phyloP scores from a whole-genome alignment of 2,113 vertebrate species.

The Bostrychus sinensis region DNA sequence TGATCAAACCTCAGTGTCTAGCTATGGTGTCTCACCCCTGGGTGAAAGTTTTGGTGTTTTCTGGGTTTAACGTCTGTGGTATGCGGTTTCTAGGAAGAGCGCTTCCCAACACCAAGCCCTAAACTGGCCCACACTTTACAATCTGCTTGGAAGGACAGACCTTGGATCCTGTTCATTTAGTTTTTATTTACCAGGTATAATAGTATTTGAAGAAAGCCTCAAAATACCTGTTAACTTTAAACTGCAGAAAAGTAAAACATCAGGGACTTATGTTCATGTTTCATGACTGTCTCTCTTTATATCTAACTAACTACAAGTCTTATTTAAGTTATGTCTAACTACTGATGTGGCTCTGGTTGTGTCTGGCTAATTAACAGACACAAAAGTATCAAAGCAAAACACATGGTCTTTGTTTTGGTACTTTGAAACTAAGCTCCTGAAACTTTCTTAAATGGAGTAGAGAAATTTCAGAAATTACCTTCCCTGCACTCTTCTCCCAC shows the following conservation, averaged over 20 bases:
- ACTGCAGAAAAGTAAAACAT: too few species aligned
- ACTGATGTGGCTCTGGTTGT: slow-evolving; percentile 50
- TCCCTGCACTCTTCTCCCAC: slow-evolving; percentile 88
- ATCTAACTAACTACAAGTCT: too few species aligned
- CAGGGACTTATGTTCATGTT: too few species aligned
- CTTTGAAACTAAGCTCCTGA: slow-evolving; percentile 2
- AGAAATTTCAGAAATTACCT: slow-evolving; percentile 72
- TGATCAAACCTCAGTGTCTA: slow-evolving; percentile 28
- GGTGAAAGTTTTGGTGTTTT: slow-evolving; percentile 41
- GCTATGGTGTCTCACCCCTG: slow-evolving; percentile 41
- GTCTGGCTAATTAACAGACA: slow-evolving; percentile 41
- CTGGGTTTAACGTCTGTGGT: slow-evolving; percentile 56
- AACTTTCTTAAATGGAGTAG: not conserved
- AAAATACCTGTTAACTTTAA: slow-evolving; percentile 1
- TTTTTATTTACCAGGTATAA: slow-evolving; percentile 19
- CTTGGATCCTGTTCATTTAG: slow-evolving; percentile 35
- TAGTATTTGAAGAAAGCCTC: slow-evolving; percentile 28
- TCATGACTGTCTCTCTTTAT: too few species aligned
- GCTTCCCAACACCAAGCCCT: slow-evolving; percentile 31
- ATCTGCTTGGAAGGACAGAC: slow-evolving; percentile 20
- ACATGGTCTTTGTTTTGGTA: slow-evolving; percentile 35
- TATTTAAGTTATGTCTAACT: slow-evolving; percentile 32
- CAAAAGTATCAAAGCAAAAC: slow-evolving; percentile 49
- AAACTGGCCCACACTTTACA: slow-evolving; percentile 41
- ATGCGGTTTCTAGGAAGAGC: slow-evolving; percentile 44